Percentiles rank a stretch among this genome's conserved stretches.
phyloP scores from a whole-genome alignment of 2,797 vertebrate species.

The Peromyscus aztecus region DNA sequence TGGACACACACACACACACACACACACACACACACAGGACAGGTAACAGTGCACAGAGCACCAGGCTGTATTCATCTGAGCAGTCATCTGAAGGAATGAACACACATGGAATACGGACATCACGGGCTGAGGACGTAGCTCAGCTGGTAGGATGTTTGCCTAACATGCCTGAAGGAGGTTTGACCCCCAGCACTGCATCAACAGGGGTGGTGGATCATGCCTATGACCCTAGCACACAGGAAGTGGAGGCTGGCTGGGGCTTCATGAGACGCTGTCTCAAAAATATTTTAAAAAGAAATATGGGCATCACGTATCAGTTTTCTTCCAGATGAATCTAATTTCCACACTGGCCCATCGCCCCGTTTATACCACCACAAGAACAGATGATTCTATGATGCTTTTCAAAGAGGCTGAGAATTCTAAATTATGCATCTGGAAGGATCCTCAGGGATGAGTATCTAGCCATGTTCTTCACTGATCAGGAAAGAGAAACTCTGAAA shows the following conservation, averaged over 20 bases:
- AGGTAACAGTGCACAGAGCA: background rate
- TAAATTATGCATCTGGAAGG: background rate
- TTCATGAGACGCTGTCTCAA: background rate
- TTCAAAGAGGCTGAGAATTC: background rate
- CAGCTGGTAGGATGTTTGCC: background rate
- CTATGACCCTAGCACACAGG: background rate
- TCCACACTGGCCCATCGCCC: background rate
- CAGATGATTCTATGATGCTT: background rate
- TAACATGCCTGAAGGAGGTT: background rate
- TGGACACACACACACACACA: background rate
- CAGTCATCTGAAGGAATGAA: background rate
- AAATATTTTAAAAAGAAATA: background rate
- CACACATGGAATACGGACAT: fast-evolving
- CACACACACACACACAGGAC: background rate
- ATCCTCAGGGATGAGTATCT: background rate
- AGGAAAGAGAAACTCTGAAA: conserved; percentile 27
- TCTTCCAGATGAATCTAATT: background rate
- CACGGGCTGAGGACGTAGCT: background rate
- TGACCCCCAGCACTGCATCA: background rate
- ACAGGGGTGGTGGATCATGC: background rate
- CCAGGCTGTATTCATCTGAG: fast-evolving
- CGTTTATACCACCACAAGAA: background rate
- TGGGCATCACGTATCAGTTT: background rate
- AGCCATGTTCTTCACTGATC: background rate
- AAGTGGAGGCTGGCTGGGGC: background rate